These are phyloP conservation scores for Lepus timidus DNA, from an alignment of 2,113 vertebrate species.

Conservation along the genomic window DNA sequence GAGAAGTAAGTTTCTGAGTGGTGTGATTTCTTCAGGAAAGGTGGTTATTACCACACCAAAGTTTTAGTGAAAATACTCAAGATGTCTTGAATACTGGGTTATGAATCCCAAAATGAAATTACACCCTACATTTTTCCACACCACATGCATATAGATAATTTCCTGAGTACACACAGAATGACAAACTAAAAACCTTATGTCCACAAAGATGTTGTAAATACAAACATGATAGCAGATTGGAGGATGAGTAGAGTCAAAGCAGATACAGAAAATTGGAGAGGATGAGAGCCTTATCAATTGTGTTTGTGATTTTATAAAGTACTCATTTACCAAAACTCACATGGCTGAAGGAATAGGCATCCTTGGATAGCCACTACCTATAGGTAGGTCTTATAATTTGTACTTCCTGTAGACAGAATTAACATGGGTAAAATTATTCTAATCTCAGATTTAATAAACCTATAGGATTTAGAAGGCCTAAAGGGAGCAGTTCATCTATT, in stretches of 20 bases:
- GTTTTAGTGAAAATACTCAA: conserved; percentile 10
- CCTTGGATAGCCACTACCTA: neutral
- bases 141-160: neutral
- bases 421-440: neutral
- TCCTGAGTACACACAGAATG: neutral
- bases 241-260: neutral
- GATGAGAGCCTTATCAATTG: neutral
- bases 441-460: neutral
- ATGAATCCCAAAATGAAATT: neutral
- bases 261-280: neutral
- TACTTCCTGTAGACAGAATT: conserved; percentile 2
- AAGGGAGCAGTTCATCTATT: neutral
- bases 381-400: neutral
- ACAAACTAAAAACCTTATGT: neutral
- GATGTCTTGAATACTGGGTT: conserved; percentile 1
- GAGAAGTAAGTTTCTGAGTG: neutral
- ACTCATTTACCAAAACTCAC: neutral
- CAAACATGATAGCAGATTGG: neutral
- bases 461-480: neutral
- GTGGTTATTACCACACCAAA: neutral
- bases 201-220: neutral
- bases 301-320: neutral
- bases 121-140: neutral
- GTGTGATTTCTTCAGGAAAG: neutral
- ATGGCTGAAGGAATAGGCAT: neutral